A percentile compares a stretch with the other conserved stretches of the same genome.
Conservation (phyloP, 1,140 invertebrate genomes). For the Formica exsecta region DNA sequence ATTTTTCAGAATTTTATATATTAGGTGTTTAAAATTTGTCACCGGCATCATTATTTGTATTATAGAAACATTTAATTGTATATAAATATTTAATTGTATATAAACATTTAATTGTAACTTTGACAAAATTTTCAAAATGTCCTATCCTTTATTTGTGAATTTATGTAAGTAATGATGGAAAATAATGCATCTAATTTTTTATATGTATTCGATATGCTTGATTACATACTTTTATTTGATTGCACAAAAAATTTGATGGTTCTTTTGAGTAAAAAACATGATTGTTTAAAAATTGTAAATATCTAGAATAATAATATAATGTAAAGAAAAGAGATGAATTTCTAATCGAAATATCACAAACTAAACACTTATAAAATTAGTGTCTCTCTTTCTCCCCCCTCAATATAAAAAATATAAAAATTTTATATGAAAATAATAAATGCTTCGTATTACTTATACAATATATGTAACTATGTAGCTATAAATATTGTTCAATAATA, state of each 20-base stretch:
- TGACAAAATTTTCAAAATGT: background rate
- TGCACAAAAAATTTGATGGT: constrained; percentile 18
- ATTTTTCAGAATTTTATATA: background rate
- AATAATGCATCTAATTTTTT: constrained; percentile 53
- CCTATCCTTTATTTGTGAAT: background rate
- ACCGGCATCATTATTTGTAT: background rate
- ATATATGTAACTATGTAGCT: background rate
- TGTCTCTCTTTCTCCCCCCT: background rate
- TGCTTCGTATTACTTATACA: background rate
- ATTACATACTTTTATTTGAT: background rate
- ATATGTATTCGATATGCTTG: background rate
- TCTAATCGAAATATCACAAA: background rate
- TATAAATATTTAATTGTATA: constrained; percentile 4
- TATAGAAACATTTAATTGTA: constrained; percentile 3
- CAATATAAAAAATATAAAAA: background rate
- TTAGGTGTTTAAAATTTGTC: background rate
- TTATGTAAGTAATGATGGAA: constrained; percentile 31
- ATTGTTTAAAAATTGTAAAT: constrained; percentile 44
- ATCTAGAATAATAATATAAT: constrained; percentile 28
- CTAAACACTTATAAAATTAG: constrained; percentile 8
- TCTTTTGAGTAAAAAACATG: background rate
- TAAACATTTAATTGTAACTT: background rate
- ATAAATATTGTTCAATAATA: background rate
- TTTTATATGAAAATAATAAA: background rate
- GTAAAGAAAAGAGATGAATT: background rate